Conservation (phyloP, 1,140 invertebrate genomes). For the Drosophila rufa region DNA sequence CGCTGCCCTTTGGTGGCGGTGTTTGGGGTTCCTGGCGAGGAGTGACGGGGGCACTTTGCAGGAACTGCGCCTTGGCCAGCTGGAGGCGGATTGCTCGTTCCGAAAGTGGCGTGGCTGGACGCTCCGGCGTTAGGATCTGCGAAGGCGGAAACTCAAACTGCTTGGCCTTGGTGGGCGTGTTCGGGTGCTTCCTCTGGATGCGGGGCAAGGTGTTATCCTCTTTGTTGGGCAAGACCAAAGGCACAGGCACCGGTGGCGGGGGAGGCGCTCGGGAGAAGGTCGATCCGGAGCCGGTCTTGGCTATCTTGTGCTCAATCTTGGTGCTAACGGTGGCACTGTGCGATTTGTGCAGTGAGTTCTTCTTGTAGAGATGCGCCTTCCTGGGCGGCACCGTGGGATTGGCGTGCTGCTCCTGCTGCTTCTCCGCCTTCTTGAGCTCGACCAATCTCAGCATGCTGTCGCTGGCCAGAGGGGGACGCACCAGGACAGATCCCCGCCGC, state of each 20-base stretch:
- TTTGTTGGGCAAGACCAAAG: constrained; percentile 56
- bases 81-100: constrained; percentile 87
- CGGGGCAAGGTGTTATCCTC: constrained; percentile 70
- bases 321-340: constrained; percentile 67
- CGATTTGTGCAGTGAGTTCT: constrained; percentile 68
- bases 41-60: constrained; percentile 80
- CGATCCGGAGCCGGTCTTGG: constrained; percentile 75
- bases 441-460: constrained; percentile 69
- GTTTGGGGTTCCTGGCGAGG: constrained; percentile 56
- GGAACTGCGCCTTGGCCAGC: constrained; percentile 88
- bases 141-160: constrained; percentile 75
- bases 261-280: constrained; percentile 42
- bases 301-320: constrained; percentile 79
- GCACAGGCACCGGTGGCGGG: constrained; percentile 1
- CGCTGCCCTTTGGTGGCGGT: constrained; percentile 20
- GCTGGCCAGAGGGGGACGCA: constrained; percentile 68
- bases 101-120: constrained; percentile 73
- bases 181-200: constrained; percentile 64
- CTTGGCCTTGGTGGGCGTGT: constrained; percentile 72
- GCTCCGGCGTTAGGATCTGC: constrained; percentile 25
- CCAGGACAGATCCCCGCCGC: constrained; percentile 4
- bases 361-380: constrained; percentile 69
- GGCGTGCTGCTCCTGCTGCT: constrained; percentile 7
- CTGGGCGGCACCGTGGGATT: constrained; percentile 60
- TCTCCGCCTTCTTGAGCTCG: constrained; percentile 33